Percentiles rank a stretch among this genome's conserved stretches.
Evolutionary conservation across 2,113 vertebrate species (phyloP).

Genomic region (Todiramphus chloris): DNA sequence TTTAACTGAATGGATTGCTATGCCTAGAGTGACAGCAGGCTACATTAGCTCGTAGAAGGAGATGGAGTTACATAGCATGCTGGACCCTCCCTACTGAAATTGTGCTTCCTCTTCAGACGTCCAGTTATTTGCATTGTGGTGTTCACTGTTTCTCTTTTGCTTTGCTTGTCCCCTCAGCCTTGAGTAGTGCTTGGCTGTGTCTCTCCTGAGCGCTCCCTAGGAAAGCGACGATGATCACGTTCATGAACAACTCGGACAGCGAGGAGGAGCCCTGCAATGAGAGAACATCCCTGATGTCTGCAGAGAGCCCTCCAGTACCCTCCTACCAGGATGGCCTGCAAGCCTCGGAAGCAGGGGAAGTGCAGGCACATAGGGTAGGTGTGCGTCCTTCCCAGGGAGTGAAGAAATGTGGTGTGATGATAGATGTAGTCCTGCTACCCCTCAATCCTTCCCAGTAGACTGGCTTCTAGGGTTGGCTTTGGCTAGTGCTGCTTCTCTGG

Average conservation of each 20-base stretch:
- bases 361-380: slow-evolving; percentile 74
- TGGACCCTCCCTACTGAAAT: neutral
- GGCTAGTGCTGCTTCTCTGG: neutral
- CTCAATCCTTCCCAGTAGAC: neutral
- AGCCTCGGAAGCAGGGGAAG: slow-evolving; percentile 34
- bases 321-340: slow-evolving; percentile 78
- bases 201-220: neutral
- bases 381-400: accelerated
- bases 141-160: neutral
- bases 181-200: neutral
- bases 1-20: neutral
- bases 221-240: slow-evolving; percentile 66
- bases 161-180: neutral
- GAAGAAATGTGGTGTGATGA: neutral
- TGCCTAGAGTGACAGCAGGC: neutral
- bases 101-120: neutral
- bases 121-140: neutral
- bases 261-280: slow-evolving; percentile 93
- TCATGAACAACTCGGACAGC: slow-evolving; percentile 90
- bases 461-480: neutral
- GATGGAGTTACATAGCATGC: neutral
- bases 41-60: neutral
- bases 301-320: slow-evolving; percentile 80
- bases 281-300: slow-evolving; percentile 88
- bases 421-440: neutral